Conservation (phyloP, 2,113 vertebrate species). For the Menura novaehollandiae region DNA sequence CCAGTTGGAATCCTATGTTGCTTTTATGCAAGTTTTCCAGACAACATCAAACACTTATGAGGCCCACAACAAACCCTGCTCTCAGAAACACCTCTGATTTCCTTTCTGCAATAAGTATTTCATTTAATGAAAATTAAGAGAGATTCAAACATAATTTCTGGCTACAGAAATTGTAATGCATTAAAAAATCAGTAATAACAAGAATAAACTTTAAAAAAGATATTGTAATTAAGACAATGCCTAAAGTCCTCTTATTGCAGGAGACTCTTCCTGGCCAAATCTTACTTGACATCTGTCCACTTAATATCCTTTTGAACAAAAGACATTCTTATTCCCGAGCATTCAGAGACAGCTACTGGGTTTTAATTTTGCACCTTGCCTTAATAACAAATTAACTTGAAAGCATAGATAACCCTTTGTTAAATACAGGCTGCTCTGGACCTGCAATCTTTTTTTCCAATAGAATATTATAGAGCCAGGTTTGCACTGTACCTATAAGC, state of each 20-base stretch:
- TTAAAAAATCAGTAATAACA: not conserved
- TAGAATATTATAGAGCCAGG: not conserved
- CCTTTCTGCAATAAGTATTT: not conserved
- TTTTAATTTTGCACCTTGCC: not conserved
- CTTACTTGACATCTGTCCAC: not conserved
- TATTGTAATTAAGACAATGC: not conserved
- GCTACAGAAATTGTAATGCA: not conserved
- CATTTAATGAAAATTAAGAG: not conserved
- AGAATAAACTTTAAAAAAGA: not conserved
- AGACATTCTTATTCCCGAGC: not conserved
- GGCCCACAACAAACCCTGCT: not conserved
- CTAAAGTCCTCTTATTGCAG: not conserved
- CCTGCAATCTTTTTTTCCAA: not conserved
- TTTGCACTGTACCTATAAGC: not conserved
- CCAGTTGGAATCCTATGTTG: not conserved
- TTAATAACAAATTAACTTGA: slow-evolving; percentile 1
- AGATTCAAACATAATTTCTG: not conserved
- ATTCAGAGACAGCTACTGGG: not conserved
- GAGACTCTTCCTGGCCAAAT: not conserved
- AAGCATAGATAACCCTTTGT: not conserved
- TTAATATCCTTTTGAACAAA: not conserved
- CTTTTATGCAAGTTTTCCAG: not conserved
- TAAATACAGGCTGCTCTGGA: not conserved
- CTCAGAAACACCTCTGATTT: not conserved
- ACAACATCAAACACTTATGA: not conserved